Percentiles rank a stretch among this genome's conserved stretches.
Conservation (phyloP, 2,888 invertebrate genomes). For the Odontothrips loti region DNA sequence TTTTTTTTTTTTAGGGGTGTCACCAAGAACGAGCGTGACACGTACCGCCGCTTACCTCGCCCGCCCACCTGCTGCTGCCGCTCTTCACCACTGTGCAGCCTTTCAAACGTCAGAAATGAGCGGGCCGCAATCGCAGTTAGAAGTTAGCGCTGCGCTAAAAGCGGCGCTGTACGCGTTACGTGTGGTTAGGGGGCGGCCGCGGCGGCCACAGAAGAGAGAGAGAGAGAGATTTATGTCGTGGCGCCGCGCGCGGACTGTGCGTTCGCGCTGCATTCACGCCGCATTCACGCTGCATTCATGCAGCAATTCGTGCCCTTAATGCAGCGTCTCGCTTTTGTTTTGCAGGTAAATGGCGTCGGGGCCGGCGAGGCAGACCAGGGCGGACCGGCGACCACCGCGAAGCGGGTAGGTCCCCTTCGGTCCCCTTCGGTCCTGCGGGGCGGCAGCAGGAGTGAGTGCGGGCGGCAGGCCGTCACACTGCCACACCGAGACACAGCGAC, state of each 20-base stretch:
- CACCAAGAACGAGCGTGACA: no score
- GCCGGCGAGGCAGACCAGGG: background rate
- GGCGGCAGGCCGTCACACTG: no score
- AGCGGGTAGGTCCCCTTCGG: background rate
- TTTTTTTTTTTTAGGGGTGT: no score
- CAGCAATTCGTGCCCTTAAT: background rate
- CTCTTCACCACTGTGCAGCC: background rate
- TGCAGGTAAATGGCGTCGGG: slow-evolving; percentile 3
- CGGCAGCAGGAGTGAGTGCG: background rate
- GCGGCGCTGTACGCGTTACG: background rate
- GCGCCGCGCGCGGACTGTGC: background rate
- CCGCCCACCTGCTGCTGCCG: no score
- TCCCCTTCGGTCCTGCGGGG: background rate
- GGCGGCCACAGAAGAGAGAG: background rate
- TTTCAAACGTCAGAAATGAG: no score
- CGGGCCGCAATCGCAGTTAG: background rate
- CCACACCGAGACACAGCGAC: no score
- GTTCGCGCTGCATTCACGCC: background rate
- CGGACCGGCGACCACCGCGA: background rate
- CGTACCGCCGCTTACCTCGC: no score
- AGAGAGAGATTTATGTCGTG: background rate
- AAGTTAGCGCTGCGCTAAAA: background rate
- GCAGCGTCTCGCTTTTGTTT: background rate
- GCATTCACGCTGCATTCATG: background rate
- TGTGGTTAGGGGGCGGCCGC: no score